Base-by-base conservation (phyloP, 2,797 vertebrate species). In the Poeciliopsis turneri region DNA sequence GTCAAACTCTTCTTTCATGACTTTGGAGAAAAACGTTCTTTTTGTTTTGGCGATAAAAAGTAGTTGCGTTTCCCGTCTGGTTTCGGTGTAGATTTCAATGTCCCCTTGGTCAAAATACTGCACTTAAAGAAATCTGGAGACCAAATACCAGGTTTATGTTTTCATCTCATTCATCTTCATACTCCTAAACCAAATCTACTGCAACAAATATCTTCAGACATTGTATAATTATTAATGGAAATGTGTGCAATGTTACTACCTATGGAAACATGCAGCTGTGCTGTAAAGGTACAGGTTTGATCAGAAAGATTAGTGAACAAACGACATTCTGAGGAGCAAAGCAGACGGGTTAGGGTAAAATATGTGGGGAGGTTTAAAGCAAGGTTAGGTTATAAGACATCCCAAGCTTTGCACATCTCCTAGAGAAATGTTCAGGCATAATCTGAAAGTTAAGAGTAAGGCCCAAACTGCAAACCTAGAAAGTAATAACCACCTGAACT, bases 1-100 rank as follows among this genome's bases (percentile, higher is more conserved):
- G 53, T 86, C 77, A 72, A 76, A 72, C 73, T 53, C 78, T 81
- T 45, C 72, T 78, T 81, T 78, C 68, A 64, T 70, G 43, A 55
- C 64, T 82, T 81, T 75, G 6, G 66, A 79, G 51, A 30, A 78
- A 85, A 68, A 73, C 18, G 23, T 33, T 33, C 30, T 33, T 59
- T 15, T 33, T 61, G 33, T 45, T 45, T 70, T 15, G 1, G 39
- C 13, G 23, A 30, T 16, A 43, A n/a, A n/a, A 70, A 45, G 68
- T 28, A 9, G 5, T 6, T 70, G 12, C 12, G 6, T n/a, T 43
- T 45, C 11, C 68, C 16, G 39, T 45, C 39, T 70, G 68, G 43
- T 45, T 45, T 69, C 20, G 41, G 20, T 68, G 18, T 41, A 23
- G 16, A 25, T 68, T 68, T 41, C 10, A 68, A 25, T 66, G 36